A percentile compares a stretch with the other conserved stretches of the same genome.
These are phyloP conservation scores for Cyprinus carpio DNA, from an alignment of 2,113 vertebrate species.

Conservation along the genomic window DNA sequence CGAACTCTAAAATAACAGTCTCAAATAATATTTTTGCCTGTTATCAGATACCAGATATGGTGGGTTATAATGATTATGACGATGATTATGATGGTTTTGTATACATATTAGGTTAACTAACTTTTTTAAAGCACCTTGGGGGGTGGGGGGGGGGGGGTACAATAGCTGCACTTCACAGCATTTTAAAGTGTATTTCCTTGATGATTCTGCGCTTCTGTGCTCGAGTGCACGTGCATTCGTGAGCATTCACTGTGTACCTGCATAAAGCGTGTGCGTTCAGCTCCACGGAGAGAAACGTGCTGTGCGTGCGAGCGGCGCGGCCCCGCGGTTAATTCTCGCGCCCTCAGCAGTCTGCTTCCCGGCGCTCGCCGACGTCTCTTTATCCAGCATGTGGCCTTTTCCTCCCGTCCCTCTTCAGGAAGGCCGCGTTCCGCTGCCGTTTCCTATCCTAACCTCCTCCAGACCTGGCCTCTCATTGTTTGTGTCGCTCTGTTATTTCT, in stretches of 20 bases:
- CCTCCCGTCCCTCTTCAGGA: slow-evolving; percentile 74
- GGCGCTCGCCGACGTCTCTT: slow-evolving; percentile 67
- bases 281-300: slow-evolving; percentile 54
- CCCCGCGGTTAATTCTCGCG: slow-evolving; percentile 38
- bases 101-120: no score
- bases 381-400: slow-evolving; percentile 72
- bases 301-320: slow-evolving; percentile 53
- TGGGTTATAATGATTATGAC: no score
- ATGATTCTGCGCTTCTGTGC: neutral
- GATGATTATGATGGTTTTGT: no score
- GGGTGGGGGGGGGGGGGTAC: no score
- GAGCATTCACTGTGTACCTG: neutral
- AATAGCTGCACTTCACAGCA: neutral
- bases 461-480: slow-evolving; percentile 64
- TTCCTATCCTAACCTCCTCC: slow-evolving; percentile 37
- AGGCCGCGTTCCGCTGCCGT: slow-evolving; percentile 63
- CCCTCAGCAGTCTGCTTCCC: slow-evolving; percentile 69
- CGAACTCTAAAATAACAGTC: no score
- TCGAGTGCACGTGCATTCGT: neutral
- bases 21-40: no score
- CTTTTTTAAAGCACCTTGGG: no score
- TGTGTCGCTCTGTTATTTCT: slow-evolving; percentile 62
- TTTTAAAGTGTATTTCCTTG: neutral
- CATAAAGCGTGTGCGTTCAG: neutral
- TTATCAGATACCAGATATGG: no score